Evolutionary conservation across 2,797 vertebrate species (phyloP).

Genomic region (Anolis apletophallus): DNA sequence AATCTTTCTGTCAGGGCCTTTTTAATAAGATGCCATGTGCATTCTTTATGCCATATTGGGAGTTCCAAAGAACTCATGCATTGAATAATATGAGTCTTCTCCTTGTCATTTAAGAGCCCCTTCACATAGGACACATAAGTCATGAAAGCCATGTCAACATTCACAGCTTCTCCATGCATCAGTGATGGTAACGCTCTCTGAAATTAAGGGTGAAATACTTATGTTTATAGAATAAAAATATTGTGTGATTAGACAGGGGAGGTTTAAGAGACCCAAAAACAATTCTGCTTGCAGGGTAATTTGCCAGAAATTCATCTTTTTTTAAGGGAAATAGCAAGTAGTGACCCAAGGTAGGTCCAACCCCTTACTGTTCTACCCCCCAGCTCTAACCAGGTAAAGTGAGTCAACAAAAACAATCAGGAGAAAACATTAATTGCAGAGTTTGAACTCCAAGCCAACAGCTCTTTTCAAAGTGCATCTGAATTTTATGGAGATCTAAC

Average conservation of each 20-base stretch:
- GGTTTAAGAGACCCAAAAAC: not conserved
- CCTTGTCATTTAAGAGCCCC: slow-evolving; percentile 71
- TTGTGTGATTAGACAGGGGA: not conserved
- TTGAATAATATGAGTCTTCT: slow-evolving; percentile 81
- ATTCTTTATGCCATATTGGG: slow-evolving; percentile 82
- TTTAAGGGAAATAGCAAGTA: not conserved
- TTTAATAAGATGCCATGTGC: slow-evolving; percentile 80
- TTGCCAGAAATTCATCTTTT: not conserved
- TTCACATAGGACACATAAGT: slow-evolving; percentile 79
- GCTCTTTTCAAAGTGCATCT: too few species aligned
- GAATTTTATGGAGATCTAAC: too few species aligned
- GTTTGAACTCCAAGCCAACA: too few species aligned
- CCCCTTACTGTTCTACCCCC: not conserved
- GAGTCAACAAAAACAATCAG: not conserved
- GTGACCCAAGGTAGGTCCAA: not conserved
- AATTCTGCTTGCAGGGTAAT: not conserved
- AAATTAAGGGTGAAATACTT: accelerated
- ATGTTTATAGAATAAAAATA: not conserved
- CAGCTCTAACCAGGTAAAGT: not conserved
- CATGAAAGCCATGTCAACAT: slow-evolving; percentile 87
- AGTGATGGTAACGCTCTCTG: slow-evolving; percentile 83
- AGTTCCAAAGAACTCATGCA: slow-evolving; percentile 85
- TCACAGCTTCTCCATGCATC: slow-evolving; percentile 86
- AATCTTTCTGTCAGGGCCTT: slow-evolving; percentile 80
- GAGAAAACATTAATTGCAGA: too few species aligned